Evolutionary conservation across 2,113 vertebrate species (phyloP).

Genomic region (Dinomys branickii): DNA sequence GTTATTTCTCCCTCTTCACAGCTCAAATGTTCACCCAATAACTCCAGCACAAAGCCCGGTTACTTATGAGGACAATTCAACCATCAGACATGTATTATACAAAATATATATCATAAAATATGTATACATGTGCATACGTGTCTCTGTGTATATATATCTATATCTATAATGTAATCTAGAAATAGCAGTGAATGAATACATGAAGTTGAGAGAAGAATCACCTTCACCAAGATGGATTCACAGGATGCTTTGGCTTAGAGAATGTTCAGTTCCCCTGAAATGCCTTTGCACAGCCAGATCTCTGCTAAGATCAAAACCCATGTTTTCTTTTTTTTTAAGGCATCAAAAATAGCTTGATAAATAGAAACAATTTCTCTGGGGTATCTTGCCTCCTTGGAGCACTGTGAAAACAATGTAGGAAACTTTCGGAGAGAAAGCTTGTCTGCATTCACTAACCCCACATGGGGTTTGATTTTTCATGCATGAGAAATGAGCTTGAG

Average conservation of each 20-base stretch:
- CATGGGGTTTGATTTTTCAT: neutral
- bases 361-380: neutral
- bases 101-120: neutral
- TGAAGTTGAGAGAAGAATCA: conserved; percentile 15
- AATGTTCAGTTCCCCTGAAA: conserved; percentile 32
- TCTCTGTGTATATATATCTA: too few species aligned
- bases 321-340: conserved; percentile 42
- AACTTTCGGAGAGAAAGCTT: conserved; percentile 5
- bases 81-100: neutral
- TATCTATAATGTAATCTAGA: neutral
- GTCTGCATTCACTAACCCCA: neutral
- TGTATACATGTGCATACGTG: too few species aligned
- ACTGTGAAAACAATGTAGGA: conserved; percentile 6
- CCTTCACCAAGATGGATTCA: conserved; percentile 1
- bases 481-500: neutral
- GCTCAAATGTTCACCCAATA: neutral
- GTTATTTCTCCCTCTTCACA: neutral
- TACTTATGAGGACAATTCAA: neutral
- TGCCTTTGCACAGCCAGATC: neutral
- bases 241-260: conserved; percentile 11
- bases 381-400: conserved; percentile 25
- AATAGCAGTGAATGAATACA: neutral
- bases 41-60: neutral
- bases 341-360: conserved; percentile 55
- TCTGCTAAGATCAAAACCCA: conserved; percentile 28